Conservation (phyloP, 2,113 vertebrate species). For the Rhadina sibilatrix region DNA sequence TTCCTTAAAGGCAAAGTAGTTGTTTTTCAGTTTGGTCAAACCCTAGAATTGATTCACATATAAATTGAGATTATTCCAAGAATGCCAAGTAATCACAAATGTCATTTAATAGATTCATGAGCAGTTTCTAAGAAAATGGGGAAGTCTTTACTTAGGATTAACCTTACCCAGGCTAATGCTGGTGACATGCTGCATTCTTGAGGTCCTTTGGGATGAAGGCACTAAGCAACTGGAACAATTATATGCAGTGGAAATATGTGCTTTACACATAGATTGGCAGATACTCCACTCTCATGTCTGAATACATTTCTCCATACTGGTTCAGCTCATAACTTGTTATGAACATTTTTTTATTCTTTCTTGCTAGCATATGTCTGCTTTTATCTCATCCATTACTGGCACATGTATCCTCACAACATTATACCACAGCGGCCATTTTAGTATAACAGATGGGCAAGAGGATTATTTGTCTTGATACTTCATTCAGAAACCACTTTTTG, state of each 20-base stretch:
- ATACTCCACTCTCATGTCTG: neutral
- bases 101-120: neutral
- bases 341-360: constrained; percentile 54
- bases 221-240: constrained; percentile 22
- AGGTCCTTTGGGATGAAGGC: constrained; percentile 1
- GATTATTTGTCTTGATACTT: constrained; percentile 56
- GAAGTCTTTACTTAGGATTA: constrained; percentile 28
- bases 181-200: neutral
- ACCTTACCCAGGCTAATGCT: neutral
- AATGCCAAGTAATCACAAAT: neutral
- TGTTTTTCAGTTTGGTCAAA: neutral
- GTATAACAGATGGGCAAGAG: constrained; percentile 69
- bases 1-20: neutral
- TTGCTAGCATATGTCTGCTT: constrained; percentile 53
- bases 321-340: constrained; percentile 33
- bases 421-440: constrained; percentile 6
- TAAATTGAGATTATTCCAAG: neutral
- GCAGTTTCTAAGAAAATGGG: neutral
- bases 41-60: neutral
- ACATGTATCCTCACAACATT: neutral
- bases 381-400: constrained; percentile 27
- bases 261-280: constrained; percentile 21
- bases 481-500: constrained; percentile 61
- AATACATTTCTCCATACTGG: constrained; percentile 14
- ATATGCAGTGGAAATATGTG: constrained; percentile 17